A percentile compares a stretch with the other conserved stretches of the same genome.
Evolutionary conservation across 2,888 invertebrate genomes (phyloP).

Genomic region (Trachelus troglodyta): DNA sequence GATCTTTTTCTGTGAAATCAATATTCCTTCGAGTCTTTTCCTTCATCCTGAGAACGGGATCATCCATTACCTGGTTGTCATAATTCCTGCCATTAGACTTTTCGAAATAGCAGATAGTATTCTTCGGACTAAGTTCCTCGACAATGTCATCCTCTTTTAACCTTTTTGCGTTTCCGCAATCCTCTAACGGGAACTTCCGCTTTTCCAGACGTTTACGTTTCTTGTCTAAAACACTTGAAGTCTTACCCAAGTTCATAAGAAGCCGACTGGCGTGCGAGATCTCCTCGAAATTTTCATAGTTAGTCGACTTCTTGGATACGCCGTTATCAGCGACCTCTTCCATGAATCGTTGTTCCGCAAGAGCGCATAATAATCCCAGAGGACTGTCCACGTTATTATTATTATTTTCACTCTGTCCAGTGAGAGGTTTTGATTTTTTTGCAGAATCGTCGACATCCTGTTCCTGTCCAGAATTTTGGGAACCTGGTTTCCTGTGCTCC

Average conservation of each 20-base stretch:
- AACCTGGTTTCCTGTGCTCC: conserved; percentile 68
- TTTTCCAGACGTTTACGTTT: neutral
- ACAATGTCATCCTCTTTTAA: conserved; percentile 21
- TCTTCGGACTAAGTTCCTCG: conserved; percentile 19
- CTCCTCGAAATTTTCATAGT: conserved; percentile 49
- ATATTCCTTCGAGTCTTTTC: conserved; percentile 37
- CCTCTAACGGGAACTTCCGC: conserved; percentile 4
- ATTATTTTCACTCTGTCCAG: conserved; percentile 66
- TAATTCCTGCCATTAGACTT: conserved; percentile 21
- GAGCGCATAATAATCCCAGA: conserved; percentile 81
- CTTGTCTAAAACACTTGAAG: neutral
- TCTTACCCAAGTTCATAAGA: conserved; percentile 46
- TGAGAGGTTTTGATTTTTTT: conserved; percentile 47
- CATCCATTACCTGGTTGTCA: conserved; percentile 23
- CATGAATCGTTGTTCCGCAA: conserved; percentile 86
- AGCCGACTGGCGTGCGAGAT: conserved; percentile 48
- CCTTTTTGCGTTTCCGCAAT: conserved; percentile 29
- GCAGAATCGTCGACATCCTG: conserved; percentile 66
- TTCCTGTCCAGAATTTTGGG: conserved; percentile 11
- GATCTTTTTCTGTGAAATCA: conserved; percentile 29
- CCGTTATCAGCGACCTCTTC: conserved; percentile 75
- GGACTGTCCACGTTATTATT: conserved; percentile 62
- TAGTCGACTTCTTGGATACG: conserved; percentile 32
- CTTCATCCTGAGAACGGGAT: conserved; percentile 27
- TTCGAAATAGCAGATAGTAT: conserved; percentile 23